Base-by-base conservation (phyloP, 2,888 invertebrate genomes). In the Phyllotreta striolata region DNA sequence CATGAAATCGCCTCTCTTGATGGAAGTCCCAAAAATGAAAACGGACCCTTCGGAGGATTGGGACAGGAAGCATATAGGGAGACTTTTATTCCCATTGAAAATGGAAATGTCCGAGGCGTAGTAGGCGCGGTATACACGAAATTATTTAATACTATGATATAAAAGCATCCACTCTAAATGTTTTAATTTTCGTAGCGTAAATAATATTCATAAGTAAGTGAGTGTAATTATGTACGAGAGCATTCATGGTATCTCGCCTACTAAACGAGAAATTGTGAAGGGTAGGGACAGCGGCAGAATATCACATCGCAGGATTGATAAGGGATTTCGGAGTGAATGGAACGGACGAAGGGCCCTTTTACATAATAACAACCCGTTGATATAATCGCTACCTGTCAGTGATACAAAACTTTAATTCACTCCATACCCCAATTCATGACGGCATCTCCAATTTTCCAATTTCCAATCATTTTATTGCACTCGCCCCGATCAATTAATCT, bases 271-370 rank as follows among this genome's bases (percentile, higher is more conserved):
- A 47, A 47, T 34, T 47, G 47, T 14, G 34, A 47, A 13, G 4
- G 24, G 1, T 9, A 14, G 47, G 12, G 14, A 47, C 10, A 44
- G 35, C 7, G 8, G 24, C 34, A 8, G 35, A 10, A 24, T 49
- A 49, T 49, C 49, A 35, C 38, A 39, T 52, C 52, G 38, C 52
- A 37, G 52, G 52, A 52, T 52, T 52, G 52, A 52, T 52, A 52
- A 52, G 52, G 52, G 52, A 52, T 52, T 37, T 52, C 37, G 38
- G 7, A 38, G n/a, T 47, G 47, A 10, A 47, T 47, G 14, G 24
- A 52, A 34, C 38, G 38, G 37, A 52, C 37, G 52, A 38, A 13
- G 13, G 10, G 37, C 38, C n/a, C 52, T 38, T 52, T 52, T 52
- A 37, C 52, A 38, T 38, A 35, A 38, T 38, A 38, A 52, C 38